Conservation (phyloP, 2,797 vertebrate genomes). For the Periparus ater region DNA sequence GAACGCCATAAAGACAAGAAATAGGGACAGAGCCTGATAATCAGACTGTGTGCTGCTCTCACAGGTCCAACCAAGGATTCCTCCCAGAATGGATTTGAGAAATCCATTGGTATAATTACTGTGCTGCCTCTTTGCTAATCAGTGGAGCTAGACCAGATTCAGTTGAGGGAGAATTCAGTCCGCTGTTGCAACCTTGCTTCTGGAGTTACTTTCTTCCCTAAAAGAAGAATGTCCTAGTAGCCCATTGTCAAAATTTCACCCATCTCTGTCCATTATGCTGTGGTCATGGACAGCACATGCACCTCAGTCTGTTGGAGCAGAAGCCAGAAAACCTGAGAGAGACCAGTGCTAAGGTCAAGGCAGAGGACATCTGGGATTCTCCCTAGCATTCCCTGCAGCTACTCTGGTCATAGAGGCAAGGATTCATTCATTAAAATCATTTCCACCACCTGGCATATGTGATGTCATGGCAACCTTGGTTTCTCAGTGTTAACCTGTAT, state of each 20-base stretch:
- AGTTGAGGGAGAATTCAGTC: background rate
- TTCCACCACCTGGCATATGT: background rate
- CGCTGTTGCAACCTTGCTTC: background rate
- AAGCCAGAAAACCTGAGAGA: background rate
- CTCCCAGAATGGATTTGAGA: background rate
- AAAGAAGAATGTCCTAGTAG: background rate
- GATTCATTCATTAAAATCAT: background rate
- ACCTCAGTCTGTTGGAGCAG: background rate
- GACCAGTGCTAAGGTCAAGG: rapidly evolving
- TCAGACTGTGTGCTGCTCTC: background rate
- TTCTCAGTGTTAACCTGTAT: background rate
- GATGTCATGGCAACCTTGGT: background rate
- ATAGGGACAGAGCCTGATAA: background rate
- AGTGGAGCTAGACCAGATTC: background rate
- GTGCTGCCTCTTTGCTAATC: background rate
- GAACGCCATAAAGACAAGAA: background rate
- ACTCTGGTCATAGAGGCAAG: background rate
- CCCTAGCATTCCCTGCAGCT: background rate
- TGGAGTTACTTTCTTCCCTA: background rate
- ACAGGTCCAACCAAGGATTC: rapidly evolving
- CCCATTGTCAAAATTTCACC: background rate
- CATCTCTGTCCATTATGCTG: background rate
- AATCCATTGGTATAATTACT: background rate
- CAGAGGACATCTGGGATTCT: background rate
- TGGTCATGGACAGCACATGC: background rate